A percentile compares a stretch with the other conserved stretches of the same genome.
These are phyloP conservation scores for Hecatera dysodea DNA, from an alignment of 2,888 invertebrate genomes.

Conservation along the genomic window DNA sequence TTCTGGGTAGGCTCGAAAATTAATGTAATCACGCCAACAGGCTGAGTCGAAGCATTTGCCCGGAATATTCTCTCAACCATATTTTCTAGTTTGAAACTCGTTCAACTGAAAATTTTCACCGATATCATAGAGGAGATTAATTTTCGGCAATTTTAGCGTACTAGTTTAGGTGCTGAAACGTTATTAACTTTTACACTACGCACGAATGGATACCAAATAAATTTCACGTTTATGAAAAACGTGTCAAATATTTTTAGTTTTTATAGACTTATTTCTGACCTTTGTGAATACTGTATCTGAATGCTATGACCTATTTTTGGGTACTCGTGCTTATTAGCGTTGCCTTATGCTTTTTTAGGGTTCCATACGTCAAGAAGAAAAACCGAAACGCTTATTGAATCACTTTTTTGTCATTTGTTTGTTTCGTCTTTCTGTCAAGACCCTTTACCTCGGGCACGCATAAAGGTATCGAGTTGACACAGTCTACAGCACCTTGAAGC, in stretches of 20 bases:
- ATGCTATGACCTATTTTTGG: no score
- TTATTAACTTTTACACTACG: not conserved
- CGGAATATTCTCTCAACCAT: conserved; percentile 36
- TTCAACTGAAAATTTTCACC: conserved; percentile 40
- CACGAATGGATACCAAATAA: not conserved
- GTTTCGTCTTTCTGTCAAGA: no score
- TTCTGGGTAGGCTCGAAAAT: conserved; percentile 10
- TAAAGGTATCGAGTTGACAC: no score
- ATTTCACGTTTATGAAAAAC: not conserved
- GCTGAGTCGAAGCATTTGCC: conserved; percentile 17
- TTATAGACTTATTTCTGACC: not conserved
- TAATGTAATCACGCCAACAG: conserved; percentile 28
- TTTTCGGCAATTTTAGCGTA: conserved; percentile 6
- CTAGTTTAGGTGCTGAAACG: not conserved
- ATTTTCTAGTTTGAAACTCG: conserved; percentile 37
- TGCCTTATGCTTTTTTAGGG: no score
- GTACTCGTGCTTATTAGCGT: no score
- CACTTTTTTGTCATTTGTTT: no score
- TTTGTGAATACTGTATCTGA: not conserved
- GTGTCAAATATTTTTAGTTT: not conserved
- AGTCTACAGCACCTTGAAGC: no score
- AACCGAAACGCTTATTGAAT: no score
- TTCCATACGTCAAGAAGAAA: no score
- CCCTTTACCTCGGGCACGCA: no score
- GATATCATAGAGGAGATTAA: conserved; percentile 32